A percentile compares a stretch with the other conserved stretches of the same genome.
phyloP scores from a whole-genome alignment of 2,797 vertebrate species.

The Sylvilagus floridanus region DNA sequence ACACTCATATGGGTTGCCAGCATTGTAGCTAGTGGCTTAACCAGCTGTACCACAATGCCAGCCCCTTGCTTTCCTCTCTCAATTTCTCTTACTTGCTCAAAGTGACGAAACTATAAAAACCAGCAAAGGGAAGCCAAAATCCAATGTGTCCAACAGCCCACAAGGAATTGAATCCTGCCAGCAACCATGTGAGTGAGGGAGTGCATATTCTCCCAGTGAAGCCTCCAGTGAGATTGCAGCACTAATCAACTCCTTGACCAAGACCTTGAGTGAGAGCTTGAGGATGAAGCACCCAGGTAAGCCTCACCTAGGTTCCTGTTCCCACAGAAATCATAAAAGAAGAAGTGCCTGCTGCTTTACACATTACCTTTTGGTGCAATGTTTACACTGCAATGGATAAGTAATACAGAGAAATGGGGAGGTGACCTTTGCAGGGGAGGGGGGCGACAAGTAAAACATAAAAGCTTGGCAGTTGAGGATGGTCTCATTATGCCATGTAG shows the following conservation, averaged over 20 bases:
- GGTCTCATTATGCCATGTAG: neutral
- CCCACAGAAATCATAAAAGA: neutral
- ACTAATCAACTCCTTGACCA: neutral
- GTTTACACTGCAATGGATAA: neutral
- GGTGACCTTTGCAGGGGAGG: neutral
- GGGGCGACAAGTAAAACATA: neutral
- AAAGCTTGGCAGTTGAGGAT: neutral
- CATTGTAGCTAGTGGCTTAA: too few relatives aligned
- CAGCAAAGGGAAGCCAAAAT: neutral
- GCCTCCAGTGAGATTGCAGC: neutral
- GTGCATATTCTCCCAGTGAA: neutral
- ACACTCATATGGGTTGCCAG: too few relatives aligned
- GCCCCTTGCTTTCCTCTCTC: neutral
- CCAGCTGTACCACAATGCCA: too few relatives aligned
- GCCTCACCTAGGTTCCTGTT: neutral
- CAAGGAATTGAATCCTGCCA: neutral
- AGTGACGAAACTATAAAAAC: too few relatives aligned
- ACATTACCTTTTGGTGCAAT: neutral
- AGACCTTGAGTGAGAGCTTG: neutral
- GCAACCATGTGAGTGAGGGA: neutral
- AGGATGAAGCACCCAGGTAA: neutral
- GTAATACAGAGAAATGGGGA: neutral
- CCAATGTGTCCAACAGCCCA: neutral
- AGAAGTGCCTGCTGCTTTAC: neutral
- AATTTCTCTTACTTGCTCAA: neutral